These are phyloP conservation scores for Potamarius usumacintae DNA, from an alignment of 2,113 vertebrate species.

Conservation along the genomic window DNA sequence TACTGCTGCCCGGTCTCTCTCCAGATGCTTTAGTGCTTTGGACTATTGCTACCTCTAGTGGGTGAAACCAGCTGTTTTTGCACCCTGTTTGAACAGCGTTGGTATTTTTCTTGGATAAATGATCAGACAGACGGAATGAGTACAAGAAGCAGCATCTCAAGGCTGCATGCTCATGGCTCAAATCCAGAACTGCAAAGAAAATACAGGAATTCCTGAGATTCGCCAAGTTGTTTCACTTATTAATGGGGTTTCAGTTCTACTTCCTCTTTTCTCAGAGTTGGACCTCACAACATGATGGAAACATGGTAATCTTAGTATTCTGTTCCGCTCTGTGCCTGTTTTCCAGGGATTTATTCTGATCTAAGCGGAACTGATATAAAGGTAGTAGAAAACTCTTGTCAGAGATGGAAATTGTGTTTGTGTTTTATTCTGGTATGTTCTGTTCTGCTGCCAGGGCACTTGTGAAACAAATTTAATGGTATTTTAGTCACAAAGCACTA, in stretches of 20 bases:
- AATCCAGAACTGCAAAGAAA: background rate
- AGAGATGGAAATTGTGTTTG: background rate
- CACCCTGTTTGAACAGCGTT: background rate
- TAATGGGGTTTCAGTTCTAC: background rate
- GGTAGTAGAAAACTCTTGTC: background rate
- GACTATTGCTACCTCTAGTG: slow-evolving; percentile 22
- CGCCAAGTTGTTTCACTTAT: background rate
- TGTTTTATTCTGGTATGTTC: background rate
- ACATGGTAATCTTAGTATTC: background rate
- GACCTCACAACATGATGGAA: slow-evolving; percentile 1
- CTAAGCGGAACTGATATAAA: background rate
- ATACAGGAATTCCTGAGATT: background rate
- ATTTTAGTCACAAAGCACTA: background rate
- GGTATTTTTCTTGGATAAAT: background rate
- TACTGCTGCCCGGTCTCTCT: too few species aligned
- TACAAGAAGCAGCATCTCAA: background rate
- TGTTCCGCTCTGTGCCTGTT: background rate
- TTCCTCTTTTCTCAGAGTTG: background rate
- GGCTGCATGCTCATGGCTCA: background rate
- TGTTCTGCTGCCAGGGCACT: background rate
- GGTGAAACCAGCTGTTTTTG: slow-evolving; percentile 11
- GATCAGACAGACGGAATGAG: background rate
- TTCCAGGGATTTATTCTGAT: background rate
- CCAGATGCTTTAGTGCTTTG: background rate
- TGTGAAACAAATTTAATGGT: background rate